Percentiles rank a stretch among this genome's conserved stretches.
phyloP scores from a whole-genome alignment of 1,140 invertebrate genomes.

The Pteromalus puparum region DNA sequence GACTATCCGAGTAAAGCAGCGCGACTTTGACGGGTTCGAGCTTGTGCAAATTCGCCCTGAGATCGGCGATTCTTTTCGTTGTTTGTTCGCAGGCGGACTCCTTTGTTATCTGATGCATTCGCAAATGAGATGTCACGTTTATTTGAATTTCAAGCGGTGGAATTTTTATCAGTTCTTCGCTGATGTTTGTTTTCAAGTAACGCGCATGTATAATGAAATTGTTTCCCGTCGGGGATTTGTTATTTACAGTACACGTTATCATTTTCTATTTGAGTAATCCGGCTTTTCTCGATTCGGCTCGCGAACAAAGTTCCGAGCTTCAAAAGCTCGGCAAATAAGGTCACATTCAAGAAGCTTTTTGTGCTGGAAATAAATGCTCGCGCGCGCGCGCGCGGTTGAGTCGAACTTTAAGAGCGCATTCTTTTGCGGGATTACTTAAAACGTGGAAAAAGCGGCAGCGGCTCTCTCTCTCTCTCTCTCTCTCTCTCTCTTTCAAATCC shows the following conservation, averaged over 20 bases:
- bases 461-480: no score
- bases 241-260: not conserved
- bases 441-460: not conserved
- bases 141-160: not conserved
- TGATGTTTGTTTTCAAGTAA: not conserved
- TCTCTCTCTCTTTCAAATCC: not conserved
- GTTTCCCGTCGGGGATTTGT: not conserved
- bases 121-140: not conserved
- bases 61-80: not conserved
- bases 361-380: slow-evolving; percentile 5
- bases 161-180: not conserved
- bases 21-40: not conserved
- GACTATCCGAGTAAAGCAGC: not conserved
- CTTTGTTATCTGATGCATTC: not conserved
- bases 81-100: not conserved
- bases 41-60: no score
- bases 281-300: not conserved
- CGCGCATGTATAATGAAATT: not conserved
- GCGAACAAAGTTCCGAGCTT: not conserved
- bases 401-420: slow-evolving; percentile 22
- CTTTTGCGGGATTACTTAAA: not conserved
- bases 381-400: not conserved
- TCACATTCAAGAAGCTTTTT: slow-evolving; percentile 27
- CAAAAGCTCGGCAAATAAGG: slow-evolving; percentile 13
- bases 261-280: not conserved